Evolutionary conservation across 2,797 vertebrate species (phyloP), one percentile per base, ranked within the genome.

Genomic region (Eulemur albifrons): DNA sequence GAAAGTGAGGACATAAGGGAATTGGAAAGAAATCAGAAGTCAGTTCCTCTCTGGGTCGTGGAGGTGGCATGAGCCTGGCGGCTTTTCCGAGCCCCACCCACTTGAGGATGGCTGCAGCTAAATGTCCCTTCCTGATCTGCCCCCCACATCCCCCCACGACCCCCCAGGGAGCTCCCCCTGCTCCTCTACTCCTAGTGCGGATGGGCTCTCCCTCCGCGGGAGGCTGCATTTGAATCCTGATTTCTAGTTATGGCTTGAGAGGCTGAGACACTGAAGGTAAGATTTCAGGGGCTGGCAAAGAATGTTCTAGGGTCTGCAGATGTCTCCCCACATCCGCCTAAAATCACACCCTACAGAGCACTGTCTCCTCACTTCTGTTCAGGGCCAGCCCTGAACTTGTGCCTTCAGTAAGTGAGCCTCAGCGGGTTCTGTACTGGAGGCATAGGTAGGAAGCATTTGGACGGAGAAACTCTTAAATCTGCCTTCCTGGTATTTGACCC

Each of bases 111-210:
- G 69, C 27, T 35, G 35, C 48, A 79, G 38, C 21, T 25, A 9
- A 23, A 13, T 11, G 7, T 61, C 20, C 9, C 38, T 63, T 54
- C 43, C 25, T 25, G 35, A 25, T 2, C 12, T 8, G 5, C 59
- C 13, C 8, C 50, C 52, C 12, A 10, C 1, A 0, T 2, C 5
- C 40, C 35, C 32, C 27, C 32, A 17, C 18, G 5, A 23, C 21
- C 4, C 14, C 45, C n/a, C 17, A 25, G 13, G 61, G 54, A 70
- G 45, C 2, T 9, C 32, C 17, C 11, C 2, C 14, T 7, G 45
- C 7, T 35, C 7, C 17, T 1, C 7, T 21, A 11, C 30, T 40
- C 20, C 45, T 25, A 35, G 5, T 18, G 17, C 25, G 9, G 23
- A 17, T 20, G 50, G 63, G 7, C 35, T 89, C 17, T 63, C 54